Evolutionary conservation across 2,888 invertebrate genomes (phyloP).

Genomic region (Corbicula japonica): DNA sequence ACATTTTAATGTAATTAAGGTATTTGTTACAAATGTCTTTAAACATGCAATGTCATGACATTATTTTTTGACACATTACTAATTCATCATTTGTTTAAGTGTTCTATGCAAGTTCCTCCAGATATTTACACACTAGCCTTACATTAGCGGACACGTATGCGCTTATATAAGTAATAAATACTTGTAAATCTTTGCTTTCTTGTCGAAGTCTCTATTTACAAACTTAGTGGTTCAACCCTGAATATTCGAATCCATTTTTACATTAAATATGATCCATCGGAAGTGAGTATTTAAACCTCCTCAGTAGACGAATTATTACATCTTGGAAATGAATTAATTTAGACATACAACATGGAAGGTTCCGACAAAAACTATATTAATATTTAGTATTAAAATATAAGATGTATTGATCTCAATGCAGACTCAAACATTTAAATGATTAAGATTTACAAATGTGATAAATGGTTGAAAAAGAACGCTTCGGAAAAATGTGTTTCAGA

Average conservation of each 20-base stretch:
- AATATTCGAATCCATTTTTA: no score
- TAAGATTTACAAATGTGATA: not conserved
- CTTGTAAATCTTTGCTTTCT: no score
- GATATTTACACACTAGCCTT: not conserved
- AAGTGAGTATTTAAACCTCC: no score
- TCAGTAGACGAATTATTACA: no score
- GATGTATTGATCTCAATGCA: not conserved
- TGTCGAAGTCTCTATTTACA: no score
- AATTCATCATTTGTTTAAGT: not conserved
- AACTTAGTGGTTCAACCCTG: no score
- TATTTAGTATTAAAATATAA: not conserved
- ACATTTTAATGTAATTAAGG: no score
- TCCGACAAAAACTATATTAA: not conserved
- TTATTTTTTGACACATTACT: no score
- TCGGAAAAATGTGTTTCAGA: not conserved
- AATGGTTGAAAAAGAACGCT: not conserved
- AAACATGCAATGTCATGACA: no score
- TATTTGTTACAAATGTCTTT: no score
- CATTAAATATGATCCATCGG: no score
- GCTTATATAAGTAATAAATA: not conserved
- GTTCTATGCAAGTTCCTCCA: not conserved
- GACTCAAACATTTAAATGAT: not conserved
- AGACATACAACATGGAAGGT: not conserved
- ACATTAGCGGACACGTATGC: not conserved
- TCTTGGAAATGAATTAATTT: no score